Evolutionary conservation across 2,113 vertebrate genomes (phyloP).

Genomic region (Halichoeres trimaculatus): DNA sequence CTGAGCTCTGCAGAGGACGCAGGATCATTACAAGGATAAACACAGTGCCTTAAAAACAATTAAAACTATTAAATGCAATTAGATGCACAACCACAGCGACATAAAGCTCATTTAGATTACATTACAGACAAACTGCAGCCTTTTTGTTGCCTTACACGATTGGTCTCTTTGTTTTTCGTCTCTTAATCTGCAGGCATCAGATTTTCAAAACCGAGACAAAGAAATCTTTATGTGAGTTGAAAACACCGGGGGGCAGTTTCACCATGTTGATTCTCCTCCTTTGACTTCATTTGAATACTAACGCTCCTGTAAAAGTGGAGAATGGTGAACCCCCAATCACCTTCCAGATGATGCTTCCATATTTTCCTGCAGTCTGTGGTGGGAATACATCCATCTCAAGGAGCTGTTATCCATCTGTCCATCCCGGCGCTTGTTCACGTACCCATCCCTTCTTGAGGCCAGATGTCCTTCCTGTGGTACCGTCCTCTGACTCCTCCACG

Average conservation of each 20-base stretch:
- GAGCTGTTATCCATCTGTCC: slow-evolving; percentile 67
- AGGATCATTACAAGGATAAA: neutral
- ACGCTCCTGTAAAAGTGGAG: neutral
- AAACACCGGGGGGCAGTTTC: neutral
- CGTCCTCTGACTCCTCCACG: slow-evolving; percentile 13
- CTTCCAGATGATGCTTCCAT: slow-evolving; percentile 31
- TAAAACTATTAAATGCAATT: neutral
- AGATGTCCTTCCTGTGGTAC: slow-evolving; percentile 41
- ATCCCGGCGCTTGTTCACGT: slow-evolving; percentile 11
- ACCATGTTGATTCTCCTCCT: neutral
- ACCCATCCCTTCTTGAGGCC: slow-evolving; percentile 24
- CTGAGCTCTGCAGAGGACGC: neutral
- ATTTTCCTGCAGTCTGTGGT: slow-evolving; percentile 18
- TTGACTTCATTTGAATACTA: neutral
- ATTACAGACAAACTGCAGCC: neutral
- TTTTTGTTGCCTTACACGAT: neutral
- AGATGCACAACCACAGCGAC: neutral
- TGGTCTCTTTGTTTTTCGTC: neutral
- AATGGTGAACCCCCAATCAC: slow-evolving; percentile 16
- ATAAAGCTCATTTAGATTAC: neutral
- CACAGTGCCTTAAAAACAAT: neutral
- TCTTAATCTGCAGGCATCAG: neutral
- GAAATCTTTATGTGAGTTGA: no score
- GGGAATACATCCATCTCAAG: slow-evolving; percentile 46
- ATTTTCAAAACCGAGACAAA: no score